phyloP scores from a whole-genome alignment of 2,888 invertebrate genomes.

The Cataglyphis cursor region DNA sequence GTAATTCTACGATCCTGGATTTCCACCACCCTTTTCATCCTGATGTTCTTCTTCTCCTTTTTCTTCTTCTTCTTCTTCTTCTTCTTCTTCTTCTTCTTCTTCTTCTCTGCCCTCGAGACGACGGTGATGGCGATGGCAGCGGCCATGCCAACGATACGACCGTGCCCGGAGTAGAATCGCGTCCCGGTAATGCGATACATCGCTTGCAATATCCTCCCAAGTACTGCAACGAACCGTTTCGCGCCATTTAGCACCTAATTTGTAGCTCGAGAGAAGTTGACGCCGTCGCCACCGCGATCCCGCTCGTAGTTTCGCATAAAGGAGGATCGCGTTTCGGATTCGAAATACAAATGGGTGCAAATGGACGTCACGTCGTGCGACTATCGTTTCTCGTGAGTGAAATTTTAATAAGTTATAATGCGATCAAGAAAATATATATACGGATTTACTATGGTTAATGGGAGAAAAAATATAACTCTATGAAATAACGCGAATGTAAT shows the following conservation, averaged over 20 bases:
- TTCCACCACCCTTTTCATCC: constrained; percentile 22
- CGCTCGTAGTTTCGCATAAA: constrained; percentile 50
- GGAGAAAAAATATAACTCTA: neutral
- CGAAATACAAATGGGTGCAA: constrained; percentile 43
- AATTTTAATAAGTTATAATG: constrained; percentile 62
- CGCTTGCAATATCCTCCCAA: constrained; percentile 65
- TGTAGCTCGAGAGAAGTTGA: constrained; percentile 71
- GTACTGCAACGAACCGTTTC: constrained; percentile 67
- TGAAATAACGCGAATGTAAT: constrained; percentile 3
- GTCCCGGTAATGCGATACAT: constrained; percentile 72
- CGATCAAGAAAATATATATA: constrained; percentile 42
- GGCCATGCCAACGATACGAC: constrained; percentile 51
- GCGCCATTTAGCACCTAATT: constrained; percentile 76
- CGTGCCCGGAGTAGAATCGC: constrained; percentile 47
- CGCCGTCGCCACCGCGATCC: constrained; percentile 46
- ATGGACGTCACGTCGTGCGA: constrained; percentile 24
- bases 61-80: constrained; percentile 28
- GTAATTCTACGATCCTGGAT: constrained; percentile 65
- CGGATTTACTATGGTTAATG: neutral
- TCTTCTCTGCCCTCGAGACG: constrained; percentile 9
- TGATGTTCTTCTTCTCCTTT: constrained; percentile 29
- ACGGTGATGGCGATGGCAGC: neutral
- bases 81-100: constrained; percentile 26
- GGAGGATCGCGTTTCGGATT: constrained; percentile 41
- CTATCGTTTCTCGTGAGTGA: constrained; percentile 40